Evolutionary conservation across 2,797 vertebrate genomes (phyloP), one percentile per base, ranked within the genome.

Genomic region (Coendou prehensilis): DNA sequence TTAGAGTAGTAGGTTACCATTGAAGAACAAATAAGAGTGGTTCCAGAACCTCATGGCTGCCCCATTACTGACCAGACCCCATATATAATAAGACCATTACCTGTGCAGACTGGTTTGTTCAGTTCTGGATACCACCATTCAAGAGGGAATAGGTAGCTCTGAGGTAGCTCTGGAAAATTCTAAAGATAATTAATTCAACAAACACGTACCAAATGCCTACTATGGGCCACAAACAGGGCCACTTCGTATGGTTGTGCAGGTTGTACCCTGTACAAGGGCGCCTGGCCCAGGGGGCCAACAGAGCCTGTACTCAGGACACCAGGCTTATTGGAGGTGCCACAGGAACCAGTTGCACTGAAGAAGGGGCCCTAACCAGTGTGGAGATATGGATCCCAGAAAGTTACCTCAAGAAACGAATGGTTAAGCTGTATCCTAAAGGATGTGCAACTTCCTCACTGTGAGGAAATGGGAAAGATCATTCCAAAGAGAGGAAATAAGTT

Each of bases 151-250:
- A 75, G 37, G 37, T 41, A 63, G 82, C 17, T 92, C 82, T 92
- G 81, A 93, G n/a, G 86, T 75, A 64, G 83, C 47, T 95, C 78
- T 94, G 50, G n/a, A 73, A 93, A 94, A 76, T 26, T 85, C 59
- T 64, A 61, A 82, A 94, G 26, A 83, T 28, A 94, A 94, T 86
- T 89, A 28, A 95, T 83, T 90, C 81, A 91, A 64, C 59, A 69
- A 81, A 87, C 56, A 82, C 63, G 64, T 54, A 82, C 17, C 23
- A 69, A 95, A 82, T 85, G 28, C 45, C 56, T 75, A 59, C 37
- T 59, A 33, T 56, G 13, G 89, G n/a, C 45, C 63, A 20, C 30
- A 92, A 84, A 59, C 26, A 90, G 41, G 56, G 83, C 33, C 11
- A 61, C 45, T 71, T 59, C 82, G 15, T 64, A 73, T 6, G 20